Conservation (phyloP, 2,113 vertebrate genomes). For the Boulengeromyrus knoepffleri region DNA sequence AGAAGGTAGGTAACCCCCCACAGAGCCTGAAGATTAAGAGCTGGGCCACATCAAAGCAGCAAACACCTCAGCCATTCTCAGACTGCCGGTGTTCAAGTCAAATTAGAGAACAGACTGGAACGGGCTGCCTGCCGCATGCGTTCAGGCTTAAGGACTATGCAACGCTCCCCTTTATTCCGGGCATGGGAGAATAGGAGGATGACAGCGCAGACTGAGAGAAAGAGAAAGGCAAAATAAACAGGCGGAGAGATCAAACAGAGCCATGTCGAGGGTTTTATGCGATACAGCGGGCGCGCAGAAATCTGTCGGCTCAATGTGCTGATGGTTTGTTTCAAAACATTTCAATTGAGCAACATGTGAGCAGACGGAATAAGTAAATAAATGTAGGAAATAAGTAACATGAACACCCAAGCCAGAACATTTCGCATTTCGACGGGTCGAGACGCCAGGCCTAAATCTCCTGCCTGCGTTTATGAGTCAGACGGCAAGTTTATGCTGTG, state of each 20-base stretch:
- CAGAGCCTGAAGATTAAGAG: not conserved
- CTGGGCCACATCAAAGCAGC: not conserved
- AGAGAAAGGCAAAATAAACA: not conserved
- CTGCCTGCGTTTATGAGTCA: not conserved
- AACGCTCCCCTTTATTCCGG: not conserved
- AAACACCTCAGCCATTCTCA: not conserved
- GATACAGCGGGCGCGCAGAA: not conserved
- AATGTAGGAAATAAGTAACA: not conserved
- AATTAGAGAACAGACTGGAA: constrained; percentile 9
- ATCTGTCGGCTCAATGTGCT: not conserved
- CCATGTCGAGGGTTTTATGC: not conserved
- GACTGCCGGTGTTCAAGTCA: not conserved
- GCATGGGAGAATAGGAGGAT: not conserved
- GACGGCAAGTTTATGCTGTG: not conserved
- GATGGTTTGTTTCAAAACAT: constrained; percentile 27
- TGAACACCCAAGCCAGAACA: not conserved
- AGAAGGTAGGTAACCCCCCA: not conserved
- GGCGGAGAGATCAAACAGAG: not conserved
- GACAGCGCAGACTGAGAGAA: not conserved
- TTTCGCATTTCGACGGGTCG: not conserved
- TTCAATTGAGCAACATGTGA: constrained; percentile 25
- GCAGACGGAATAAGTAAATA: not conserved
- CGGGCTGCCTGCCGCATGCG: not conserved
- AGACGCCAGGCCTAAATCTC: not conserved
- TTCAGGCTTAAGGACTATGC: not conserved